Conservation (phyloP, 2,113 vertebrate genomes). For the Arizona elegans region DNA sequence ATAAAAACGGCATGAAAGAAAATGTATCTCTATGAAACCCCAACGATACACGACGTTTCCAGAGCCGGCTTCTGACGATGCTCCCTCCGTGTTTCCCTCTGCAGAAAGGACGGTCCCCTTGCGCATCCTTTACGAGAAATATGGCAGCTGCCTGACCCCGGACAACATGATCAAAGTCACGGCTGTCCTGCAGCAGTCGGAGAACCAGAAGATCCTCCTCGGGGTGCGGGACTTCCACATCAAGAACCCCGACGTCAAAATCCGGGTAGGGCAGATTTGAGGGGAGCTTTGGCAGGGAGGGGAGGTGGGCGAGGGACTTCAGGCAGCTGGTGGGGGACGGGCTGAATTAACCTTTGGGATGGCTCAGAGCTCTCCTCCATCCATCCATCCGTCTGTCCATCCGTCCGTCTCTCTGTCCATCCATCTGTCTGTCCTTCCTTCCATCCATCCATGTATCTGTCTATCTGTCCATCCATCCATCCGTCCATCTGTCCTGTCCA, state of each 20-base stretch:
- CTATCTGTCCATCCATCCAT: too few species aligned
- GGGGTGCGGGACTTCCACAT: constrained; percentile 80
- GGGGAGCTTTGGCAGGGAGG: not conserved
- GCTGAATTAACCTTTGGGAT: not conserved
- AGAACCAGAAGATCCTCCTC: constrained; percentile 55
- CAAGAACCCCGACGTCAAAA: constrained; percentile 86
- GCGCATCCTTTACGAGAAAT: constrained; percentile 80
- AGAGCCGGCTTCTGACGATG: not conserved
- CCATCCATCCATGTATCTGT: rapidly evolving
- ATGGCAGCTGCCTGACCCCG: constrained; percentile 72
- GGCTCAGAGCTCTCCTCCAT: not conserved
- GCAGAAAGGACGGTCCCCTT: constrained; percentile 80
- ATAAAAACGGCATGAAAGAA: too few species aligned
- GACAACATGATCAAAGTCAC: constrained; percentile 87
- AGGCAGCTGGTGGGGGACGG: not conserved
- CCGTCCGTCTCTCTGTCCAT: not conserved
- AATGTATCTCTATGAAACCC: too few species aligned
- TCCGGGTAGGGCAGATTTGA: constrained; percentile 71
- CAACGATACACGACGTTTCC: too few species aligned
- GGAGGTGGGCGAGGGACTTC: not conserved
- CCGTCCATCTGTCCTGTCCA: too few species aligned
- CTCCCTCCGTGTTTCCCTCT: not conserved
- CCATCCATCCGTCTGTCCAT: not conserved
- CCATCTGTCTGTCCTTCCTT: too few species aligned
- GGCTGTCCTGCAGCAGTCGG: constrained; percentile 75